Conservation (phyloP, 2,113 vertebrate genomes). For the Suricata suricatta region DNA sequence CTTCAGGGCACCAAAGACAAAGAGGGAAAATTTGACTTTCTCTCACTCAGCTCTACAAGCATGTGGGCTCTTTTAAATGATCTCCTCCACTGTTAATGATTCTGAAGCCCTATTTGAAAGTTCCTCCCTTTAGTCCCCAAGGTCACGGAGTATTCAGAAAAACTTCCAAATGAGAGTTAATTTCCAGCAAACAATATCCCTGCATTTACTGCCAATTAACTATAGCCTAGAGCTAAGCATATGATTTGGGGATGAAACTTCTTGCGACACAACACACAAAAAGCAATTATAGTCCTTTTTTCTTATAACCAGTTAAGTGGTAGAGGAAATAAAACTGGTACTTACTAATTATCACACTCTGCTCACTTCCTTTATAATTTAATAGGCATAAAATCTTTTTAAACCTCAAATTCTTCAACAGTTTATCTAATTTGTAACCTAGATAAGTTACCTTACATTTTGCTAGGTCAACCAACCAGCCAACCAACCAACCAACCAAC, state of each 20-base stretch:
- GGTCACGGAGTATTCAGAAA: conserved; percentile 41
- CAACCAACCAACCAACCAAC: background rate
- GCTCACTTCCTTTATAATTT: conserved; percentile 23
- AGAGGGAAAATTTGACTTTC: background rate
- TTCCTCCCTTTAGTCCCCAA: conserved; percentile 13
- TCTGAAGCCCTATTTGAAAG: conserved; percentile 4
- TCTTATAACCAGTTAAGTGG: conserved; percentile 30
- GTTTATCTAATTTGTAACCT: conserved; percentile 36
- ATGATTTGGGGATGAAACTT: conserved; percentile 47
- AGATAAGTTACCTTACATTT: conserved; percentile 28
- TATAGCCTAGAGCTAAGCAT: conserved; percentile 64
- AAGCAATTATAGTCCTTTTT: conserved; percentile 46
- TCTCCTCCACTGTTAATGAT: background rate
- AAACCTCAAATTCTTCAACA: conserved; percentile 43
- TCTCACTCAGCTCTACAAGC: background rate
- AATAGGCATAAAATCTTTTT: conserved; percentile 20
- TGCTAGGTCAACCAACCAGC: background rate
- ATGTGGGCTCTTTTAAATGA: conserved; percentile 18
- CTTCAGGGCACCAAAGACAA: background rate
- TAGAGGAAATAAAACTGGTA: conserved; percentile 47
- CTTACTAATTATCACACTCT: conserved; percentile 27
- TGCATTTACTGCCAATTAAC: conserved; percentile 52
- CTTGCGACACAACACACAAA: background rate
- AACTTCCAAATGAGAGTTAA: conserved; percentile 43
- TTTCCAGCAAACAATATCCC: conserved; percentile 41